phyloP scores from a whole-genome alignment of 1,140 invertebrate genomes.

The Trichonephila clavipes region DNA sequence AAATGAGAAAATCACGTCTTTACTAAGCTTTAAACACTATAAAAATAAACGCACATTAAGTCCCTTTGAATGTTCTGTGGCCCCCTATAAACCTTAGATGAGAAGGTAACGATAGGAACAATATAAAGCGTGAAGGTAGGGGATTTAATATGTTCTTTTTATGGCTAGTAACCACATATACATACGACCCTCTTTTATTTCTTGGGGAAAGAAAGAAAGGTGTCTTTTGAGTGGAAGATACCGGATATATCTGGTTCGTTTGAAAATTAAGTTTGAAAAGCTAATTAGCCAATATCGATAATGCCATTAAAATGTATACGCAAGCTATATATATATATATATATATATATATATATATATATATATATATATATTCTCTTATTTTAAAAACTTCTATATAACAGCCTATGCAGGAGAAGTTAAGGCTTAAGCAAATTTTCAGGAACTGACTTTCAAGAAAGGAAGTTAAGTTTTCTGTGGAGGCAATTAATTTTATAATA shows the following conservation, averaged over 20 bases:
- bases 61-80: constrained; percentile 18
- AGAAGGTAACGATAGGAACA: neutral
- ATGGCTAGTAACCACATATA: constrained; percentile 1
- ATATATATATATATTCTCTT: no score
- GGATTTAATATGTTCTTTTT: constrained; percentile 6
- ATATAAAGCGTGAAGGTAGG: constrained; percentile 15
- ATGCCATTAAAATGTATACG: constrained; percentile 7
- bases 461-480: neutral
- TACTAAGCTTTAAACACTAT: constrained; percentile 29
- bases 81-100: constrained; percentile 8
- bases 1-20: constrained; percentile 26
- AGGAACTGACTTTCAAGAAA: neutral
- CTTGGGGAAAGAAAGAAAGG: neutral
- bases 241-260: constrained; percentile 12
- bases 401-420: neutral
- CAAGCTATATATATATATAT: no score
- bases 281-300: constrained; percentile 25
- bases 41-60: constrained; percentile 37
- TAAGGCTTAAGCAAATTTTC: neutral
- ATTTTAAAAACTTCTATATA: neutral
- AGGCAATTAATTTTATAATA: constrained; percentile 8
- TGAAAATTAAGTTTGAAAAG: constrained; percentile 16
- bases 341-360: no score
- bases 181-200: neutral
- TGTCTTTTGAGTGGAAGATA: neutral